phyloP scores from a whole-genome alignment of 64 coral and sea anemone genomes.

The Montipora sp. region DNA sequence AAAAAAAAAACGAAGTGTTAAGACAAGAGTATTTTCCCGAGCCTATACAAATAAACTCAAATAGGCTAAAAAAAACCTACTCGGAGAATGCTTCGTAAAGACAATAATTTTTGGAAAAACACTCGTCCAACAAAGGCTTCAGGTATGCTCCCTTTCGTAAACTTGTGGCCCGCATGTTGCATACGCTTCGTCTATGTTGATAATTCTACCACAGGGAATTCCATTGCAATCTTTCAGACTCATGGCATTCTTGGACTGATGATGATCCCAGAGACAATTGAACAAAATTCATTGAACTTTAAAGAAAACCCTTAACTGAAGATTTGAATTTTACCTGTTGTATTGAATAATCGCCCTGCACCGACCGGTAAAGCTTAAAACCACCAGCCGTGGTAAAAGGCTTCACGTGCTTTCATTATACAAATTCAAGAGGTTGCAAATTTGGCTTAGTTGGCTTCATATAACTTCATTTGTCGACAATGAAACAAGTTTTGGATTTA shows the following conservation, averaged over 20 bases:
- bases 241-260: not conserved
- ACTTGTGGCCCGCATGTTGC: too few relatives aligned
- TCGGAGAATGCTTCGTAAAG: not conserved
- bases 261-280: not conserved
- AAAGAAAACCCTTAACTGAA: not conserved
- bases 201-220: not conserved
- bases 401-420: slow-evolving; percentile 31
- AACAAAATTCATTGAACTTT: not conserved
- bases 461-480: not conserved
- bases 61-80: not conserved
- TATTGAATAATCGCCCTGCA: not conserved
- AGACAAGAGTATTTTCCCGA: not conserved
- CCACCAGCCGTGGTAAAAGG: slow-evolving; percentile 10
- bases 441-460: not conserved
- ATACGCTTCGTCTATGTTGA: not conserved
- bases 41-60: not conserved
- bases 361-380: not conserved
- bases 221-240: not conserved
- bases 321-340: slow-evolving; percentile 43
- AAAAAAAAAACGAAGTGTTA: not conserved
- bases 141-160: too few relatives aligned
- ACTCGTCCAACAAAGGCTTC: too few relatives aligned
- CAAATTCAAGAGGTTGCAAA: not conserved
- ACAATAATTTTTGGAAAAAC: not conserved
- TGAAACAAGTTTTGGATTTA: not conserved